These are phyloP conservation scores for Samia ricini DNA, from an alignment of 1,140 invertebrate species.

Conservation along the genomic window DNA sequence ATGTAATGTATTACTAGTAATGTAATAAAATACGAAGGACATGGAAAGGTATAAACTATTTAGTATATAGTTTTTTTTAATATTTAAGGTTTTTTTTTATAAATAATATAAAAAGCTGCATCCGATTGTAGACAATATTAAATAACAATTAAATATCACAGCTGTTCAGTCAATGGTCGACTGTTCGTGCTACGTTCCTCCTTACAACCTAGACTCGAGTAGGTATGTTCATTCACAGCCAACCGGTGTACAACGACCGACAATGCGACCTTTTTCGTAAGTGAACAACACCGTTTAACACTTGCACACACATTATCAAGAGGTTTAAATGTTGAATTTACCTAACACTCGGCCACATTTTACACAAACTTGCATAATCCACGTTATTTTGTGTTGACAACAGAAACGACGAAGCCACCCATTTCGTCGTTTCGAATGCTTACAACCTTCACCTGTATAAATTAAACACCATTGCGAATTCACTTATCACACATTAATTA, in stretches of 20 bases:
- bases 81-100: too few species aligned
- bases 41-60: too few species aligned
- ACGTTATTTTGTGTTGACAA: conserved; percentile 71
- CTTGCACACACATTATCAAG: background rate
- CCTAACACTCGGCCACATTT: conserved; percentile 67
- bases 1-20: too few species aligned
- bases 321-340: conserved; percentile 41
- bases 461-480: conserved; percentile 43
- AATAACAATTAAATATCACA: background rate
- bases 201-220: background rate
- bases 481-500: conserved; percentile 43
- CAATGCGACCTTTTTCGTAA: background rate
- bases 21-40: too few species aligned
- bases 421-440: conserved; percentile 34
- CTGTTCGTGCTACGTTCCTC: background rate
- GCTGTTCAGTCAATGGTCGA: background rate
- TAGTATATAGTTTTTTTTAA: too few species aligned
- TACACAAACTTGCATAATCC: conserved; percentile 74
- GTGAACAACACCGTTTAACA: background rate
- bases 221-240: background rate
- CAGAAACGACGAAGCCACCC: conserved; percentile 57
- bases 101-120: background rate
- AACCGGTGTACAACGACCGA: background rate
- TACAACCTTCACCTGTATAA: conserved; percentile 38
- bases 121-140: background rate